Evolutionary conservation across 2,797 vertebrate species (phyloP).

Genomic region (Danionella dracula): DNA sequence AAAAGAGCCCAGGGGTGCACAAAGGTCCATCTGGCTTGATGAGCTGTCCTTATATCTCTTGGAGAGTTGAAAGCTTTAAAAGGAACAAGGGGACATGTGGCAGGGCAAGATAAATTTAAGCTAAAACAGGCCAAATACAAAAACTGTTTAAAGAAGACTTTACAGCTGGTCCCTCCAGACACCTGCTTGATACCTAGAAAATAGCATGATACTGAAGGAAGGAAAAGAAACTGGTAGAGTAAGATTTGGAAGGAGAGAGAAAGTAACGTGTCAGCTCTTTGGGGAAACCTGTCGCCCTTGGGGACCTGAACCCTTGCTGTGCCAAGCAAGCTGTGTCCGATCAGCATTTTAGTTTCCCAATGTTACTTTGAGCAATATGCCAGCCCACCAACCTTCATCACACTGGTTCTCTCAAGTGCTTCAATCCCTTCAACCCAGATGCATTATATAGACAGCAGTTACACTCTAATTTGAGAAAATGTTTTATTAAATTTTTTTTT

Average conservation of each 20-base stretch:
- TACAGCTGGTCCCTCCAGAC: slow-evolving; percentile 64
- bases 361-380: slow-evolving; percentile 67
- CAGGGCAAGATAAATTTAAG: slow-evolving; percentile 4
- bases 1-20: too few species aligned
- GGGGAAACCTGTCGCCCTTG: slow-evolving; percentile 42
- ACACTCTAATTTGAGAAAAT: slow-evolving; percentile 35
- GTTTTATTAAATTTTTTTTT: too few species aligned
- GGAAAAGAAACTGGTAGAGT: too few species aligned
- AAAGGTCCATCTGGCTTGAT: slow-evolving; percentile 70
- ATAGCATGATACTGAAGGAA: slow-evolving; percentile 35
- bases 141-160: slow-evolving; percentile 43
- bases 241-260: not conserved
- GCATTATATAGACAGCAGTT: slow-evolving; percentile 37
- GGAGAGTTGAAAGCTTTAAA: slow-evolving; percentile 47
- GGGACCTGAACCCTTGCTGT: slow-evolving; percentile 60
- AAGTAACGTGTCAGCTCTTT: slow-evolving; percentile 38
- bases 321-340: slow-evolving; percentile 60
- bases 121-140: too few species aligned
- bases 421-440: slow-evolving; percentile 66
- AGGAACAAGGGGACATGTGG: slow-evolving; percentile 63
- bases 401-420: slow-evolving; percentile 48
- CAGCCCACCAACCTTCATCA: slow-evolving; percentile 34
- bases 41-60: slow-evolving; percentile 64
- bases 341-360: slow-evolving; percentile 65
- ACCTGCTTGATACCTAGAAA: slow-evolving; percentile 45